Evolutionary conservation across 2,113 vertebrate species (phyloP).

Genomic region (Siphamia tubifer): DNA sequence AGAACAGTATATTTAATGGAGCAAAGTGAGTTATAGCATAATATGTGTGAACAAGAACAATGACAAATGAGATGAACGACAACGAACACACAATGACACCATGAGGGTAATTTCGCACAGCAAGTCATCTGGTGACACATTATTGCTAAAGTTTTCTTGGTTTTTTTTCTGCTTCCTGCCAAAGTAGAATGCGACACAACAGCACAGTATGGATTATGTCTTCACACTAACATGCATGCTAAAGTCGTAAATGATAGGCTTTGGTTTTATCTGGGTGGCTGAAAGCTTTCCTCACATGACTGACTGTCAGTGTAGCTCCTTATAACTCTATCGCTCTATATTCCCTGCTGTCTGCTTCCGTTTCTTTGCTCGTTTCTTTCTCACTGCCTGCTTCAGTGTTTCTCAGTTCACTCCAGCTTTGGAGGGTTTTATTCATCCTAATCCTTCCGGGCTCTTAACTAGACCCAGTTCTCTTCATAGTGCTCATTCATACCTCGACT

Average conservation of each 20-base stretch:
- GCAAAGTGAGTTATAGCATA: no score
- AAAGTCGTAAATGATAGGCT: neutral
- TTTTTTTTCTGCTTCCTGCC: neutral
- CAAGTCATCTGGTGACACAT: neutral
- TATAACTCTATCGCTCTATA: neutral
- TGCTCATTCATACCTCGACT: slow-evolving; percentile 38
- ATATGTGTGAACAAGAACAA: no score
- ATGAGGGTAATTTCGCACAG: neutral
- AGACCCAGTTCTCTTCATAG: slow-evolving; percentile 43
- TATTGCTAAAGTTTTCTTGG: neutral
- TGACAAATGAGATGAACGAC: no score
- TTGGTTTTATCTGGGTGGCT: neutral
- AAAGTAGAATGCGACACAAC: neutral
- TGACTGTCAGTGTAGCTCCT: slow-evolving; percentile 1
- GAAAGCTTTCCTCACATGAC: neutral
- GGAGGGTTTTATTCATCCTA: slow-evolving; percentile 20
- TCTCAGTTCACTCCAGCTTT: neutral
- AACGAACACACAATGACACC: neutral
- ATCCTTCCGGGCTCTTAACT: slow-evolving; percentile 54
- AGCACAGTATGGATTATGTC: neutral
- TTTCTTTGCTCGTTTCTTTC: neutral
- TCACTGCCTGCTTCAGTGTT: slow-evolving; percentile 1
- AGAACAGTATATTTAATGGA: no score
- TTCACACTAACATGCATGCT: neutral
- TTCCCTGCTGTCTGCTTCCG: neutral